Base-by-base conservation (phyloP, 2,797 vertebrate species). In the Melopsittacus undulatus region DNA sequence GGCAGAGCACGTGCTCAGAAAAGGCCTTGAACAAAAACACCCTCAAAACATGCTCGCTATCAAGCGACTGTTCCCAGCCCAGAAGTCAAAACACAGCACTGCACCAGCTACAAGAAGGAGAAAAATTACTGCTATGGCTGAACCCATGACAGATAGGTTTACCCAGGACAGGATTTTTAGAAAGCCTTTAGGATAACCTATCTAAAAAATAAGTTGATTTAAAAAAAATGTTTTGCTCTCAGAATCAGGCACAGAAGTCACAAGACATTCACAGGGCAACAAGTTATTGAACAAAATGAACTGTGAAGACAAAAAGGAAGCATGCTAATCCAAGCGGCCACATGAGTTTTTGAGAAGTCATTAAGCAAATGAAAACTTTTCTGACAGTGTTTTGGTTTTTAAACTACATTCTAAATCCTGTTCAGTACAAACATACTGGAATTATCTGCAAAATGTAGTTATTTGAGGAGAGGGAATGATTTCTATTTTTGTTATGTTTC, bases 151-250 rank as follows among this genome's bases (percentile, higher is more conserved):
- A n/a, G n/a, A n/a, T 76, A 84, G 18, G 7, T 6, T 83, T 68
- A 68, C 8, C 5, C 8, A 57, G 11, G n/a, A 32, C 5, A 30
- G 2, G 9, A 40, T 51, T 62, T 82, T 93, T 61, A 67, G 12
- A 64, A 69, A 51, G 18, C 4, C 0, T 82, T 89, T 56, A 30
- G 18, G 18, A 42, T 80, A 70, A 12, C 19, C 13, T 74, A 19
- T 20, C 5, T 43, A 74, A 63, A 85, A 83, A n/a, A 24, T 26
- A 63, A 59, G 7, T 2, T 70, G 7, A 43, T 72, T 90, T 79
- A 6, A 0, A 19, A 34, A 46, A 42, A 74, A 56, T 4, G 3
- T 11, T 46, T 83, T 45, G 6, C 4, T 7, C 18, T 49, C 13
- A 67, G 54, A 73, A 70, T 70, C 5, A 52, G 16, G 14, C 15